These are phyloP conservation scores for Zoanthus sociatus DNA, from an alignment of 92 coral and sea anemone species.

Conservation along the genomic window DNA sequence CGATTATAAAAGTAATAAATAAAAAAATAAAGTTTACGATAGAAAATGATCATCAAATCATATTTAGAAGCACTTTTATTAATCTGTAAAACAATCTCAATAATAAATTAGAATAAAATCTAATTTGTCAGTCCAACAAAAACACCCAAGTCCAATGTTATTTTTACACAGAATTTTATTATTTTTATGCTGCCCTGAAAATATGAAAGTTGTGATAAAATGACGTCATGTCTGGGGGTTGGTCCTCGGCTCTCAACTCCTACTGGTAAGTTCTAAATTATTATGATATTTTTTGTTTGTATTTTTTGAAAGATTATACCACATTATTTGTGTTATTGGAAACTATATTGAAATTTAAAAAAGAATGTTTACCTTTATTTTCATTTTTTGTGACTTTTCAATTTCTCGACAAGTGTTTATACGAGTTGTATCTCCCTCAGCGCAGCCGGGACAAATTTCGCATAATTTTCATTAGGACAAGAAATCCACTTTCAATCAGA, in stretches of 20 bases:
- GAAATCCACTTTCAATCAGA: background rate
- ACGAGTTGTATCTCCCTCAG: background rate
- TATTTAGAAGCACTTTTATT: too few relatives aligned
- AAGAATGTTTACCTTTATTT: background rate
- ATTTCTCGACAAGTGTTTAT: background rate
- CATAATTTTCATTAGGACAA: background rate
- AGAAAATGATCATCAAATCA: too few relatives aligned
- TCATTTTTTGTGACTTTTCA: background rate
- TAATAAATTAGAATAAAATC: too few relatives aligned
- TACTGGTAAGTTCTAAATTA: background rate
- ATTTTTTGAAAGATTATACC: background rate
- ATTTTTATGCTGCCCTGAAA: too few relatives aligned
- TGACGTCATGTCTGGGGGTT: too few relatives aligned
- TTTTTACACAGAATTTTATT: too few relatives aligned
- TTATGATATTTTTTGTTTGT: background rate
- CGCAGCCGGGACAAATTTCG: background rate
- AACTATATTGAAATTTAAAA: background rate
- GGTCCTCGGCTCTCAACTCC: background rate
- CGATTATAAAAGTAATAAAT: too few relatives aligned
- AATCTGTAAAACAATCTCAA: too few relatives aligned
- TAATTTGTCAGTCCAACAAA: too few relatives aligned
- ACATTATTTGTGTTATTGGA: background rate
- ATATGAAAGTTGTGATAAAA: too few relatives aligned
- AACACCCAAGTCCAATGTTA: too few relatives aligned
- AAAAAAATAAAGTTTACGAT: too few relatives aligned